A percentile compares a stretch with the other conserved stretches of the same genome.
These are phyloP conservation scores for Crocodylus rhombifer DNA, from an alignment of 2,797 vertebrate genomes.

Conservation along the genomic window DNA sequence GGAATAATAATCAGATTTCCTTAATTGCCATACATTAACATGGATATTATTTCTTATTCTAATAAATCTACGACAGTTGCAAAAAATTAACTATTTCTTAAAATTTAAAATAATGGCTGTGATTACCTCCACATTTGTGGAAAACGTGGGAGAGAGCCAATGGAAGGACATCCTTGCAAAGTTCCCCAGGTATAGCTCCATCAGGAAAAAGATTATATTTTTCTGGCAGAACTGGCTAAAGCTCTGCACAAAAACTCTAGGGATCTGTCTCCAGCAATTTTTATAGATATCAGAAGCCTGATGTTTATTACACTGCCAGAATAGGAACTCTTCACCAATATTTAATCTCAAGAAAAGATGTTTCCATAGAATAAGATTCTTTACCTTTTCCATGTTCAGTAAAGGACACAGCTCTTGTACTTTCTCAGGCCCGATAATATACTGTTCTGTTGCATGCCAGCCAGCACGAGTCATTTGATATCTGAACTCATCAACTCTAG, in stretches of 20 bases:
- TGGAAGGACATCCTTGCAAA: background rate
- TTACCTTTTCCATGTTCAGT: slow-evolving; percentile 92
- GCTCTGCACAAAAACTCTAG: background rate
- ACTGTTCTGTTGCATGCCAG: slow-evolving; percentile 92
- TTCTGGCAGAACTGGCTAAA: background rate
- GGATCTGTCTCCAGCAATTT: background rate
- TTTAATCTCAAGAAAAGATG: background rate
- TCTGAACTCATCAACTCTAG: slow-evolving; percentile 94
- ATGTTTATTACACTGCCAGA: background rate
- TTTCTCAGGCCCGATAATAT: slow-evolving; percentile 90
- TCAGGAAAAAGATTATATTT: background rate
- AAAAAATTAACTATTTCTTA: background rate
- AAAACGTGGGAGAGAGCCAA: background rate
- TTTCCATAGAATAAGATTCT: background rate
- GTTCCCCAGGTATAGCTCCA: background rate
- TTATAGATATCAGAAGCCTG: too few species aligned
- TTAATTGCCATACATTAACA: background rate
- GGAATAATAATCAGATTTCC: background rate
- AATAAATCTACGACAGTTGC: background rate
- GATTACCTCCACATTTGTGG: background rate
- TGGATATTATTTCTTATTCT: background rate
- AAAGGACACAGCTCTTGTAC: slow-evolving; percentile 93
- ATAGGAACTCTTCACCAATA: rapidly evolving
- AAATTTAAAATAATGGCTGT: background rate
- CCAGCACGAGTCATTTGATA: slow-evolving; percentile 95